Percentiles rank a stretch among this genome's conserved stretches.
phyloP scores from a whole-genome alignment of 2,797 vertebrate species.

The Rhinogobio ventralis region DNA sequence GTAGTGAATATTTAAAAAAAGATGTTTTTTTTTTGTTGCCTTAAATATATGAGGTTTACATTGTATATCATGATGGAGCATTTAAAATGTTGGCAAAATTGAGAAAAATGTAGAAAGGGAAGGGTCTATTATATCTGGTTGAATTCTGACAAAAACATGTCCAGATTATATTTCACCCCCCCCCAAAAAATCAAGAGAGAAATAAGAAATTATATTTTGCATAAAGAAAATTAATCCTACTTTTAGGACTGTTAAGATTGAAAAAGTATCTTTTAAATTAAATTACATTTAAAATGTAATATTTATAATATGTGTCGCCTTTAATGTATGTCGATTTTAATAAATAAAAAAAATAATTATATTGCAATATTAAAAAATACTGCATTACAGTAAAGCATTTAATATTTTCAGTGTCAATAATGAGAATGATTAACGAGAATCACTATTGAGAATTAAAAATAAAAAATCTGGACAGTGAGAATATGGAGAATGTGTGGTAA shows the following conservation, averaged over 20 bases:
- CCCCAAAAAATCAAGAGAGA: not conserved
- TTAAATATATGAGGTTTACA: conserved; percentile 42
- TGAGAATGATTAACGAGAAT: not conserved
- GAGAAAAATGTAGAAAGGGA: conserved; percentile 36
- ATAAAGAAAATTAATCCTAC: not conserved
- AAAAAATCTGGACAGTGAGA: not conserved
- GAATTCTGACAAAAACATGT: not conserved
- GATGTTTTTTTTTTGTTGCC: not conserved
- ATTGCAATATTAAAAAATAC: not conserved
- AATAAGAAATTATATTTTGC: not conserved
- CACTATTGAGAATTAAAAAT: not conserved
- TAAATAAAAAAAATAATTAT: too few relatives aligned
- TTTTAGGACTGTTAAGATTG: not conserved
- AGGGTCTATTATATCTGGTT: conserved; percentile 63
- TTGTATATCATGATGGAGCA: conserved; percentile 26
- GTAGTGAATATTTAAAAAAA: conserved; percentile 44
- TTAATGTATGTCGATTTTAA: not conserved
- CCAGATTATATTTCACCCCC: not conserved
- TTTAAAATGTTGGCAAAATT: conserved; percentile 47
- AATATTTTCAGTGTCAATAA: not conserved
- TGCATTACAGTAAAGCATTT: not conserved
- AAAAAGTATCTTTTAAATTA: not conserved
- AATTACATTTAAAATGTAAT: not conserved
- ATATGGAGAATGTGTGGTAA: not conserved
- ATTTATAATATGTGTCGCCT: not conserved